Evolutionary conservation across 2,113 vertebrate species (phyloP).

Genomic region (Nothocercus julius): DNA sequence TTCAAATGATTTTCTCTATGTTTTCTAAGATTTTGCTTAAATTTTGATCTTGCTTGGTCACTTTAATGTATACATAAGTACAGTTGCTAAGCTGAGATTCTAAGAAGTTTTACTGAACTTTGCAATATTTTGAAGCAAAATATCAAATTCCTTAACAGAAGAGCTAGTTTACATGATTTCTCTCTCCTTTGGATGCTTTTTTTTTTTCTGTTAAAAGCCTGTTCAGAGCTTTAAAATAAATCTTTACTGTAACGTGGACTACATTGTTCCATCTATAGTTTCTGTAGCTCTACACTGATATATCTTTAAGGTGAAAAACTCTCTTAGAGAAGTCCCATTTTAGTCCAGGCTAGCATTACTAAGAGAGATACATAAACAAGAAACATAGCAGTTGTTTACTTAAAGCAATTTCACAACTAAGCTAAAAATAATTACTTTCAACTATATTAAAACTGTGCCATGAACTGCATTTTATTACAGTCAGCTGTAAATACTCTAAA

Average conservation of each 20-base stretch:
- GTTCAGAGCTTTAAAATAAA: background rate
- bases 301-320: constrained; percentile 1
- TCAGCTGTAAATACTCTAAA: background rate
- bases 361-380: constrained; percentile 17
- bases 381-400: constrained; percentile 19
- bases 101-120: background rate
- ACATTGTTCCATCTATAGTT: background rate
- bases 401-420: constrained; percentile 52
- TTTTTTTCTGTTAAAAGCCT: background rate
- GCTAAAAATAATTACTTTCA: constrained; percentile 29
- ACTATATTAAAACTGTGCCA: constrained; percentile 17
- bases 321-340: background rate
- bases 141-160: background rate
- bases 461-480: constrained; percentile 19
- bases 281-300: background rate
- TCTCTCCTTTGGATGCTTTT: background rate
- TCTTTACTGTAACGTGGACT: background rate
- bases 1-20: background rate
- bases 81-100: background rate
- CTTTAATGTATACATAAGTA: background rate
- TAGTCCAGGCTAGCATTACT: background rate
- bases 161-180: background rate
- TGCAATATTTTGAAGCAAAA: background rate
- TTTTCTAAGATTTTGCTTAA: background rate
- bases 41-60: background rate